phyloP scores from a whole-genome alignment of 2,888 invertebrate genomes.

The Dastarcus helophoroides region DNA sequence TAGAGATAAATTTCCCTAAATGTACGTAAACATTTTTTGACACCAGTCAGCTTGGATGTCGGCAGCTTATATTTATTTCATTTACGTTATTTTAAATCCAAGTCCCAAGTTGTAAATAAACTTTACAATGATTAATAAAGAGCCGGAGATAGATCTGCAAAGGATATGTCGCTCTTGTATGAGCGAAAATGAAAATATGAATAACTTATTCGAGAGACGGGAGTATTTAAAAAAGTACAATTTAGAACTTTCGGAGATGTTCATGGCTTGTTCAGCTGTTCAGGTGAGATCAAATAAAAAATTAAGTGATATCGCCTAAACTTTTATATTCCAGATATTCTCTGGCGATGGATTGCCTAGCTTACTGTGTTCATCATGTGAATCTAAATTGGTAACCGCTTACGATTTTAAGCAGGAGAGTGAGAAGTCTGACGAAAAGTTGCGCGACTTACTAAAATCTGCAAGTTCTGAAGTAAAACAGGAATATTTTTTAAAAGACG shows the following conservation, averaged over 20 bases:
- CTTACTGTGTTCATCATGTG: slow-evolving; percentile 31
- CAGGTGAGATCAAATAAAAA: slow-evolving; percentile 23
- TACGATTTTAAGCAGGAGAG: slow-evolving; percentile 35
- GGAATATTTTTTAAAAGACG: slow-evolving; percentile 23
- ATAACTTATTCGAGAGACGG: slow-evolving; percentile 32
- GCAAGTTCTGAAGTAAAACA: slow-evolving; percentile 10
- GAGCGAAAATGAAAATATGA: slow-evolving; percentile 30
- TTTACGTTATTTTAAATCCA: too few relatives aligned
- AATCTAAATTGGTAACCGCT: slow-evolving; percentile 30
- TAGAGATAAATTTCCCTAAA: too few relatives aligned
- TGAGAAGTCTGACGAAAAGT: slow-evolving; percentile 32
- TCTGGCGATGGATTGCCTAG: slow-evolving; percentile 33
- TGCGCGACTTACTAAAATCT: slow-evolving; percentile 24
- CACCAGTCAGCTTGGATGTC: too few relatives aligned
- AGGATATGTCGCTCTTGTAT: slow-evolving; percentile 37
- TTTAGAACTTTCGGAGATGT: slow-evolving; percentile 32
- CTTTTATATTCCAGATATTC: neutral
- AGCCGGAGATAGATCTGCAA: slow-evolving; percentile 22
- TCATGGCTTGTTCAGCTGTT: slow-evolving; percentile 35
- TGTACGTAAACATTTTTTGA: too few relatives aligned
- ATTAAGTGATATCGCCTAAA: slow-evolving; percentile 2
- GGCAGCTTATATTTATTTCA: too few relatives aligned
- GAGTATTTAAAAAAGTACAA: slow-evolving; percentile 24
- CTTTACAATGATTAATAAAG: slow-evolving; percentile 8
- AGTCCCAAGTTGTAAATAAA: neutral